Conservation (phyloP, 2,888 invertebrate genomes). For the Eupsilia transversa region DNA sequence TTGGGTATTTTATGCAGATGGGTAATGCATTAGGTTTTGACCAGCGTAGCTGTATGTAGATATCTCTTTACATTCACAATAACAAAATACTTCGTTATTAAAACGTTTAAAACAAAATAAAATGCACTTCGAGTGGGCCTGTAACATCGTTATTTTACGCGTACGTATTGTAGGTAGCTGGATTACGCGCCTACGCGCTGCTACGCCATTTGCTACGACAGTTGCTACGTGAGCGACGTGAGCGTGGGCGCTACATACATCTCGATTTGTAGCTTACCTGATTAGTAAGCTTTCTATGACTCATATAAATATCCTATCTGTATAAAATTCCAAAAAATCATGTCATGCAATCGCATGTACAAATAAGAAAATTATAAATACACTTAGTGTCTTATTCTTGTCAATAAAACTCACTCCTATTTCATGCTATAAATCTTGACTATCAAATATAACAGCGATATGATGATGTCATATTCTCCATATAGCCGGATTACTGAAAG, state of each 20-base stretch:
- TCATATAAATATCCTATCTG: background rate
- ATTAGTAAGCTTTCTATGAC: background rate
- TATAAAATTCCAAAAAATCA: background rate
- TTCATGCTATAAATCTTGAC: constrained; percentile 20
- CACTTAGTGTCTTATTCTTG: background rate
- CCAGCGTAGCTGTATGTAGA: background rate
- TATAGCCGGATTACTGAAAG: constrained; percentile 17
- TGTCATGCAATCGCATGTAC: background rate
- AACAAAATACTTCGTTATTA: background rate
- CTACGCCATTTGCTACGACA: background rate
- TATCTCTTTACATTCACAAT: background rate
- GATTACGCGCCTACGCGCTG: background rate
- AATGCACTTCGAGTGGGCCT: background rate
- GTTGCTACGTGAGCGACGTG: background rate
- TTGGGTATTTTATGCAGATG: constrained; percentile 2
- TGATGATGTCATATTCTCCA: constrained; percentile 35
- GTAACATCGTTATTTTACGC: background rate
- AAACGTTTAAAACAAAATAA: background rate
- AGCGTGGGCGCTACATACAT: too few species aligned
- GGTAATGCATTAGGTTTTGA: background rate
- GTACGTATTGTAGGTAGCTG: background rate
- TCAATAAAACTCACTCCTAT: background rate
- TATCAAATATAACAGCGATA: constrained; percentile 8
- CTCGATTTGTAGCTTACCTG: too few species aligned
- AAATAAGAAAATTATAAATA: background rate